Evolutionary conservation across 1,140 invertebrate species (phyloP).

Genomic region (Glossosoma conforme): DNA sequence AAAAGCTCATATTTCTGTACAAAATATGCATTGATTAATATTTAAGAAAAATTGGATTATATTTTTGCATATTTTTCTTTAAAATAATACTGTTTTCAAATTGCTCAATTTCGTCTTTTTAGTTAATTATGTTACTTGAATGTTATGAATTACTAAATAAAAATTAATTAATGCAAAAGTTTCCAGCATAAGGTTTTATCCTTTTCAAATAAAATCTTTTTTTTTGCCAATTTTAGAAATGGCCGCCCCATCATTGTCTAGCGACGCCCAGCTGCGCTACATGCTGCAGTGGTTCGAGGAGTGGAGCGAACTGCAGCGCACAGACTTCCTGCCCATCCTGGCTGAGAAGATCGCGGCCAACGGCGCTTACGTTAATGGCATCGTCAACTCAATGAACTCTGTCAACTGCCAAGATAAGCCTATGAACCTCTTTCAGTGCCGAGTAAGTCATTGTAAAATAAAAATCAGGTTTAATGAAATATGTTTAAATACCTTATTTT

Average conservation of each 20-base stretch:
- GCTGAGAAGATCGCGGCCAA: slow-evolving; percentile 60
- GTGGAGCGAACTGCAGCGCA: slow-evolving; percentile 81
- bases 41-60: too few relatives aligned
- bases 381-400: slow-evolving; percentile 63
- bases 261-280: slow-evolving; percentile 70
- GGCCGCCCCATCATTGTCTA: slow-evolving; percentile 47
- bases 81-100: too few relatives aligned
- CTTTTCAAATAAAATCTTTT: too few relatives aligned
- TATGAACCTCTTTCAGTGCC: slow-evolving; percentile 81
- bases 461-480: too few relatives aligned
- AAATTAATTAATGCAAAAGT: background rate
- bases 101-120: background rate
- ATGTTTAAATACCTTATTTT: too few relatives aligned
- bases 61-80: too few relatives aligned
- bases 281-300: slow-evolving; percentile 82
- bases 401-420: slow-evolving; percentile 67
- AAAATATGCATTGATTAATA: too few relatives aligned
- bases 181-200: too few relatives aligned
- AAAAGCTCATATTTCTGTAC: too few relatives aligned
- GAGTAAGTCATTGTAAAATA: slow-evolving; percentile 53
- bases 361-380: slow-evolving; percentile 62
- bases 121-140: background rate
- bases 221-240: too few relatives aligned
- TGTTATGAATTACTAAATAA: background rate
- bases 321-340: slow-evolving; percentile 76